Evolutionary conservation across 2,888 invertebrate species (phyloP), one percentile per base, ranked within the genome.

Genomic region (Heteromyza rotundicornis): DNA sequence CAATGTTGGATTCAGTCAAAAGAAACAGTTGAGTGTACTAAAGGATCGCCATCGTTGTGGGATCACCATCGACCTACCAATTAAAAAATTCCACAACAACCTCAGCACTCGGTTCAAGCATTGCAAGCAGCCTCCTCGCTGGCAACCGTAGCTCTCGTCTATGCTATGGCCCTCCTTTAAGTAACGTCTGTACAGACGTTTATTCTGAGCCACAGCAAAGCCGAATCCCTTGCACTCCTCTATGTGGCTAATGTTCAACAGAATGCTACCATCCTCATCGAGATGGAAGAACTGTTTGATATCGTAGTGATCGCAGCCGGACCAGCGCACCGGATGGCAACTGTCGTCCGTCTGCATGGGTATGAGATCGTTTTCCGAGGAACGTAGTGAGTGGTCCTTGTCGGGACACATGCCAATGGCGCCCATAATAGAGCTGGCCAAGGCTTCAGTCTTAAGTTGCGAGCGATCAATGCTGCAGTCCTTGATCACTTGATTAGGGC

Each of bases 241-340:
- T 22, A 83, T 80, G 66, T 83, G 83, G 60, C 73, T 64, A 59
- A 79, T 79, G 62, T 76, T 79, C 24, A 82, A 61, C 69, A 82
- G 65, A 36, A 82, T 82, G 71, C 78, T 82, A 66, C 84, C 83
- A 62, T 78, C 70, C 52, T 84, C 83, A 68, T 81, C 81, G 56
- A 84, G 78, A 54, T 79, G 83, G 70, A 84, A 84, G 75, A 81
- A 83, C 68, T 81, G 72, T 62, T 78, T 78, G 59, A 82, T 78
- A 62, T 82, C 82, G 51, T 79, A 82, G 57, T 80, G 81, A 72
- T 82, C 82, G 64, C 77, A 75, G 65, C 65, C 67, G 54, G 62
- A 19, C 22, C 49, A 51, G 19, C 32, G 17, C 19, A 58, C 51
- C 12, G 74, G 73, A 67, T 74, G 73, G 44, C 76, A 78, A 16